These are phyloP conservation scores for Chydorus sphaericus DNA, from an alignment of 2,888 invertebrate genomes.

Conservation along the genomic window DNA sequence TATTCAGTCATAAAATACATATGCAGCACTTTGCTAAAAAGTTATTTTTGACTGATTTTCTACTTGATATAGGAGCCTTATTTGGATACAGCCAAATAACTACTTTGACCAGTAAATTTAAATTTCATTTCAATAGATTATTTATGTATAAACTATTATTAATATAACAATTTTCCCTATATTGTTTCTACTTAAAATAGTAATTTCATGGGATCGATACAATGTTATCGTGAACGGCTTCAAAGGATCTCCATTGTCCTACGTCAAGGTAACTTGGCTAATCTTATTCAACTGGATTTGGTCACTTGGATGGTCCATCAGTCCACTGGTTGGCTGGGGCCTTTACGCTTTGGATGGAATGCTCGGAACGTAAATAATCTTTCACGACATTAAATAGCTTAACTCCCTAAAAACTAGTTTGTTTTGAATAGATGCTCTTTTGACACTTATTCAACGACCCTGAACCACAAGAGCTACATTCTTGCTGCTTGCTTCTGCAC, in stretches of 20 bases:
- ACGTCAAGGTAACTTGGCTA: slow-evolving; percentile 58
- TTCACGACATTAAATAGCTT: neutral
- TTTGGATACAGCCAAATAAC: slow-evolving; percentile 29
- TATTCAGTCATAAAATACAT: neutral
- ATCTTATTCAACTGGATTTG: slow-evolving; percentile 66
- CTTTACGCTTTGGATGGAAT: slow-evolving; percentile 27
- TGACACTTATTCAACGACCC: slow-evolving; percentile 39
- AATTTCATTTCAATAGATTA: too few species aligned
- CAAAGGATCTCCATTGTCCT: slow-evolving; percentile 68
- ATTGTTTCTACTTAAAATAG: too few species aligned
- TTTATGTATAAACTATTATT: too few species aligned
- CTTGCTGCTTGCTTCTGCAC: slow-evolving; percentile 37
- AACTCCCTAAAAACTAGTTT: neutral
- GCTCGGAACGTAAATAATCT: slow-evolving; percentile 34
- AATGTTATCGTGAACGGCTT: slow-evolving; percentile 86
- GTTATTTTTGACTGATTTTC: too few species aligned
- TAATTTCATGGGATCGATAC: too few species aligned
- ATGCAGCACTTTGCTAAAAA: neutral
- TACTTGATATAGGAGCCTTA: slow-evolving; percentile 23
- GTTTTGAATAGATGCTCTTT: slow-evolving; percentile 21
- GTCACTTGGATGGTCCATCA: slow-evolving; percentile 61
- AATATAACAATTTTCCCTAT: too few species aligned
- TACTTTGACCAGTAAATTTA: slow-evolving; percentile 24
- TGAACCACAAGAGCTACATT: slow-evolving; percentile 39
- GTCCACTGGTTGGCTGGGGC: slow-evolving; percentile 62